These are phyloP conservation scores for Psilanteris sp. DNA, from an alignment of 1,140 invertebrate species.

Conservation along the genomic window DNA sequence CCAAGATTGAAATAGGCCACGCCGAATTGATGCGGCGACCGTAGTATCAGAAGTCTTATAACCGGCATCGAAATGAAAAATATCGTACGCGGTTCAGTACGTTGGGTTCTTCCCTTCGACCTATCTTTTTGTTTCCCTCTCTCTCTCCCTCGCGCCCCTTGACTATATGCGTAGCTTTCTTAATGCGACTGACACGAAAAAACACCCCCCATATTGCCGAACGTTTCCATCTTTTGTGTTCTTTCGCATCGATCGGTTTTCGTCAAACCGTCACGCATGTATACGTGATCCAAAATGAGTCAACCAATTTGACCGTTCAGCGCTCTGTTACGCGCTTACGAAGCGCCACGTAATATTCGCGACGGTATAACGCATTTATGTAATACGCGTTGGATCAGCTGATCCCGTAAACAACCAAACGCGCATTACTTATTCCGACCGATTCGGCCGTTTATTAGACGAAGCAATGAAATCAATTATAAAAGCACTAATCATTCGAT, in stretches of 20 bases:
- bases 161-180: conserved; percentile 52
- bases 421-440: too few species aligned
- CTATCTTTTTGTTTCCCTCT: conserved; percentile 5
- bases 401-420: too few species aligned
- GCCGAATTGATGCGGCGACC: too few species aligned
- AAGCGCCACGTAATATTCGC: neutral
- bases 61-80: conserved; percentile 15
- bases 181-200: conserved; percentile 59
- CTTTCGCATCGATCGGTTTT: conserved; percentile 30
- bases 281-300: conserved; percentile 6
- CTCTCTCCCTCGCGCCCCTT: neutral
- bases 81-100: neutral
- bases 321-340: neutral
- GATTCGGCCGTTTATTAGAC: too few species aligned
- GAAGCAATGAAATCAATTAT: too few species aligned
- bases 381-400: too few species aligned
- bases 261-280: conserved; percentile 1
- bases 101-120: conserved; percentile 7
- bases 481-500: too few species aligned
- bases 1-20: too few species aligned
- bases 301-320: neutral
- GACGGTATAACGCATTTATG: too few species aligned
- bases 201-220: conserved; percentile 38
- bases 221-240: conserved; percentile 27
- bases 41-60: neutral